Conservation (phyloP, 2,113 vertebrate species). For the Indicator indicator region DNA sequence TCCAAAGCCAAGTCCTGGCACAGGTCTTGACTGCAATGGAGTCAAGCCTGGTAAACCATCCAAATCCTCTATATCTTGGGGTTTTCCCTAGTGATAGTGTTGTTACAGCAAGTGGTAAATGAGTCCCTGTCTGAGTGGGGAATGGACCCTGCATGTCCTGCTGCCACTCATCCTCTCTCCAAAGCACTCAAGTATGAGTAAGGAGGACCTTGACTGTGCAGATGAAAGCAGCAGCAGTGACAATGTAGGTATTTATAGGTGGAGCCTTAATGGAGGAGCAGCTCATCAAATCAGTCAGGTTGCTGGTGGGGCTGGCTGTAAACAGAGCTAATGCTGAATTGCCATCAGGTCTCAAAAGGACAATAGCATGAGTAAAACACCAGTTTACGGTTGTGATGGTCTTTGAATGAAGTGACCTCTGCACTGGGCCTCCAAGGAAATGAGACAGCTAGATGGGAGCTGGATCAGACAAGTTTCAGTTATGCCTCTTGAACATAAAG, state of each 20-base stretch:
- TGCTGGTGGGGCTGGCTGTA: background rate
- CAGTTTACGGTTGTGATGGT: background rate
- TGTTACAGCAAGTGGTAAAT: background rate
- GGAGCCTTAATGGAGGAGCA: background rate
- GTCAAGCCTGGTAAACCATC: background rate
- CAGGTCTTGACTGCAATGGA: background rate
- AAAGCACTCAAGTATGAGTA: background rate
- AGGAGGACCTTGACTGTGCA: background rate
- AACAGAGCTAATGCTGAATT: background rate
- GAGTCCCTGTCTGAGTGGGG: background rate
- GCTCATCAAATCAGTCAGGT: background rate
- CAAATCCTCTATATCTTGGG: background rate
- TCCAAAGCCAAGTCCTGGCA: background rate
- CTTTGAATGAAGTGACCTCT: background rate
- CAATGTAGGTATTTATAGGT: background rate
- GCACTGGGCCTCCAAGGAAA: background rate
- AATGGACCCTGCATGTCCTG: background rate
- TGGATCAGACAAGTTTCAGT: background rate
- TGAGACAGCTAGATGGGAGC: background rate
- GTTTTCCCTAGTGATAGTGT: background rate
- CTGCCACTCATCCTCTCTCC: background rate
- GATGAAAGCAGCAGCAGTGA: background rate
- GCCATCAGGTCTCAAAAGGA: background rate
- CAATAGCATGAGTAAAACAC: background rate
- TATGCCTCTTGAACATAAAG: background rate